Conservation (phyloP, 2,888 invertebrate species). For the Leistus spinibarbis region DNA sequence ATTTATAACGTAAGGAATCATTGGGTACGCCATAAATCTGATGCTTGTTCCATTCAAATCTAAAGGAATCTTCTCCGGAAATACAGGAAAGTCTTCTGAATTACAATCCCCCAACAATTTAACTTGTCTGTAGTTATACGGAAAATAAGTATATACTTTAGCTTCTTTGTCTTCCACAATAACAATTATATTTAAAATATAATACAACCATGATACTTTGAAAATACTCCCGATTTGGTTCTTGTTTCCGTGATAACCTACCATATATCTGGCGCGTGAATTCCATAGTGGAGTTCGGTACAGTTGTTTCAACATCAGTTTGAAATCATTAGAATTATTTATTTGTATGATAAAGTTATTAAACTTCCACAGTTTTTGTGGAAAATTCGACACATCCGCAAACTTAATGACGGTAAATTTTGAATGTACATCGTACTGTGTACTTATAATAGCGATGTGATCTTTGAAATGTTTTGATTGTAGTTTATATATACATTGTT, state of each 20-base stretch:
- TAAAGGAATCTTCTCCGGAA: conserved; percentile 5
- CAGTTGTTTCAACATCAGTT: background rate
- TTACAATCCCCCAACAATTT: background rate
- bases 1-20: conserved; percentile 11
- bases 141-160: conserved; percentile 1
- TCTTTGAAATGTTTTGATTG: background rate
- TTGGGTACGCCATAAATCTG: conserved; percentile 10
- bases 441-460: background rate
- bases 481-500: background rate
- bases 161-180: background rate
- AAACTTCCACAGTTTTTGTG: background rate
- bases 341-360: background rate
- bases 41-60: background rate
- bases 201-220: background rate
- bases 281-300: background rate
- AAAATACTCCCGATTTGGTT: background rate
- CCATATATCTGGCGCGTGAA: background rate
- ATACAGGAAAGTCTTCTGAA: background rate
- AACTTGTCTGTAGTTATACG: background rate
- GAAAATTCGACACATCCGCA: background rate
- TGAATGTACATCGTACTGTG: background rate
- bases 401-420: background rate
- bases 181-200: background rate
- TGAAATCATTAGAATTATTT: background rate
- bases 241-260: background rate